Evolutionary conservation across 2,113 vertebrate species (phyloP), one percentile per base, ranked within the genome.

Genomic region (Dolichotis patagonum): DNA sequence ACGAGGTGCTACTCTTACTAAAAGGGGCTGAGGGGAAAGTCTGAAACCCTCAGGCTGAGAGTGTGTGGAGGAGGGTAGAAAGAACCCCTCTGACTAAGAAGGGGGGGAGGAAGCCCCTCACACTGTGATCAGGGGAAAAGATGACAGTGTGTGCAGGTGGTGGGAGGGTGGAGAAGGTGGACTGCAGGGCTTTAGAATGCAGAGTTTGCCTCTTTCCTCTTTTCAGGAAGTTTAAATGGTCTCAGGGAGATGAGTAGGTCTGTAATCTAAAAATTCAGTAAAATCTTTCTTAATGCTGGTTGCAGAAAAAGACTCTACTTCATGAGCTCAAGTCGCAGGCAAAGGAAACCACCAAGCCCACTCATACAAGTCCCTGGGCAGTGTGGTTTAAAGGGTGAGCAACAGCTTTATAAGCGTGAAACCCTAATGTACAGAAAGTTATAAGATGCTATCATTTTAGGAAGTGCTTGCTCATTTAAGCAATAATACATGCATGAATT

Each of bases 321-420:
- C 67, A 1, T 49, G 32, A 80, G 60, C 32, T 87, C 67, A 75
- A 14, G 17, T 17, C 84, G 73, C 32, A 87, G 9, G 10, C 52
- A 96, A 62, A 94, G 80, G 92, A 97, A 97, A 92, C 95, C 90
- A 89, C 58, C 8, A 73, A 32, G 35, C 41, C 49, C 73, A 93
- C 52, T 32, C 82, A 54, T 7, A 52, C 49, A 75, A 35, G 65
- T 75, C 56, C 49, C 20, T 5, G 12, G 49, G 63, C 38, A 26
- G 9, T 91, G 92, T 96, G 90, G 78, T 96, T 90, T 85, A 38
- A 97, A 35, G 28, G 88, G 19, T 56, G 67, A 81, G 49, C 16
- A 19, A 26, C 1, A 1, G 24, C 2, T 84, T 78, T 65, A 93
- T 16, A 81, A 24, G 41, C 4, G 14, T 1, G 49, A 62, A 90